phyloP scores from a whole-genome alignment of 2,113 vertebrate species.

The Columbina picui region DNA sequence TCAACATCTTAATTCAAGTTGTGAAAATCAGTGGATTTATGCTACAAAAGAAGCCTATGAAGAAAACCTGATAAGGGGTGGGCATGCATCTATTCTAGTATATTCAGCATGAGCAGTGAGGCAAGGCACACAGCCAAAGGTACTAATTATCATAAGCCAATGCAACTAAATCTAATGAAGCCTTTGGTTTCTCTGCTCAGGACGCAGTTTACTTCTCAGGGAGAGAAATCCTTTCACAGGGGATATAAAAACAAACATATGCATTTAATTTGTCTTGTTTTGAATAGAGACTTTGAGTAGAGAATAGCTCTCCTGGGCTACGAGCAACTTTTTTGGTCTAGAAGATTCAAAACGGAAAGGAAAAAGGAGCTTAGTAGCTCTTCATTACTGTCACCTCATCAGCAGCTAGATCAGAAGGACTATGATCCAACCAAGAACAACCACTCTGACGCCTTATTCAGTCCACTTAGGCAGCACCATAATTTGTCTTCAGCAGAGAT shows the following conservation, averaged over 20 bases:
- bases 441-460: neutral
- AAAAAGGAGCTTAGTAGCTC: neutral
- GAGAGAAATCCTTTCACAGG: neutral
- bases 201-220: neutral
- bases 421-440: neutral
- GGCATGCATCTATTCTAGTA: neutral
- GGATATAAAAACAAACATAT: neutral
- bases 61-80: neutral
- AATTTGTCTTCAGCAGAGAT: neutral
- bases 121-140: neutral
- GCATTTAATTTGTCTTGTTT: neutral
- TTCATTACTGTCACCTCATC: neutral
- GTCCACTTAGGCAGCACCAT: neutral
- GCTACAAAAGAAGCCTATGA: neutral
- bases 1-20: neutral
- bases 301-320: neutral
- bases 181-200: neutral
- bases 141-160: neutral
- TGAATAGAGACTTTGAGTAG: neutral
- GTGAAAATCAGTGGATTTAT: neutral
- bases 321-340: neutral
- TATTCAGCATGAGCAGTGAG: neutral
- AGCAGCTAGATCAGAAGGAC: neutral
- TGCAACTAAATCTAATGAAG: neutral
- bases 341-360: neutral